Evolutionary conservation across 2,113 vertebrate genomes (phyloP).

Genomic region (Chrysochloris asiatica): DNA sequence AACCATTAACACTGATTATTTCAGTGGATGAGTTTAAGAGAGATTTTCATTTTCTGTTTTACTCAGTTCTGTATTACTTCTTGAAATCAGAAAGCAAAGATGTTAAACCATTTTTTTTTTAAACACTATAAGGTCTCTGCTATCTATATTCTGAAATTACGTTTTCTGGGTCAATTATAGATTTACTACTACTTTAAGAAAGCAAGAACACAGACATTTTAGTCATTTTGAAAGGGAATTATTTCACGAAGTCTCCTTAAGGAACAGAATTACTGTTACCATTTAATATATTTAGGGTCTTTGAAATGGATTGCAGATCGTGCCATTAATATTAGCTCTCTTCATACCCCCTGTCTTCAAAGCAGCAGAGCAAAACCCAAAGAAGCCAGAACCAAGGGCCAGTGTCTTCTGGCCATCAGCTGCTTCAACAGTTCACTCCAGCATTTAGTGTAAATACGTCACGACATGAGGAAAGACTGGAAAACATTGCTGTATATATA

Average conservation of each 20-base stretch:
- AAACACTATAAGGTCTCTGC: neutral
- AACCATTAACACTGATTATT: constrained; percentile 32
- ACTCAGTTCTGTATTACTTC: constrained; percentile 13
- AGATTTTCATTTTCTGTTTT: constrained; percentile 36
- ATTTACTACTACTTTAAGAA: constrained; percentile 36
- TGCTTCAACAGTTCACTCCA: neutral
- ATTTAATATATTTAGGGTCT: neutral
- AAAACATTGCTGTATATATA: neutral
- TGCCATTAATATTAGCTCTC: neutral
- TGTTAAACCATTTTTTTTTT: constrained; percentile 11
- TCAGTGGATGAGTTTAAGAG: neutral
- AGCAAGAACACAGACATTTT: too few species aligned
- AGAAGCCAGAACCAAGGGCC: neutral
- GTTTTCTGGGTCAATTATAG: constrained; percentile 39
- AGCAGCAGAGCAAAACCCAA: neutral
- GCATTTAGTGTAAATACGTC: neutral
- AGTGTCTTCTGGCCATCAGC: neutral
- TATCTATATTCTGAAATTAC: constrained; percentile 3
- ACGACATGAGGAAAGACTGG: constrained; percentile 24
- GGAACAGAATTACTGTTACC: neutral
- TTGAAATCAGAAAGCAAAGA: constrained; percentile 32
- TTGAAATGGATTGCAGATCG: neutral
- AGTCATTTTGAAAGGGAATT: too few species aligned
- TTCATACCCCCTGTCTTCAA: constrained; percentile 10
- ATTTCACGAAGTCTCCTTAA: too few species aligned